Evolutionary conservation across 2,797 vertebrate genomes (phyloP), one percentile per base, ranked within the genome.

Genomic region (Myripristis jacobus): DNA sequence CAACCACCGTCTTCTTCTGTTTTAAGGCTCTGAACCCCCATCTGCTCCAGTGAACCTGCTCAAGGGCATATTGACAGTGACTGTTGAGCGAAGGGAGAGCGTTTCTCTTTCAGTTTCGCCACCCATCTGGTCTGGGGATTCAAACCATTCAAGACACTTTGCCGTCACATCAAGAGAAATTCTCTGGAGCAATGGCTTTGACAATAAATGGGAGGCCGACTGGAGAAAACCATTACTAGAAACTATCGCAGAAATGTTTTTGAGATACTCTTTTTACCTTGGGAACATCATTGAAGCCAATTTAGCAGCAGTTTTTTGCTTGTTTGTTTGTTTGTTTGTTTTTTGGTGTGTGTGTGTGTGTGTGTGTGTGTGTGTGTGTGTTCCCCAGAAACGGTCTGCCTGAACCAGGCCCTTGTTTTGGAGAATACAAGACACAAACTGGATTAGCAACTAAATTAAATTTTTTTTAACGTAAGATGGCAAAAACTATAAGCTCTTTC

Each of bases 271-370:
- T 63, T 27, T 76, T 83, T 81, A 77, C 80, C 66, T 74, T 63
- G 61, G 48, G 70, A 73, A 83, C 85, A 89, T 85, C 82, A 86
- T 85, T 89, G 71, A 56, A 71, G 53, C 48, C 70, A 84, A 79
- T 86, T 85, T 80, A 82, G 67, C 59, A 67, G 71, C 80, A 75
- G 57, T 65, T 80, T 77, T 66, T 75, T 31, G 5, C 8, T 31
- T 31, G 5, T 5, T 31, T 31, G 5, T 31, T 29, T 6, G 3
- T 29, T 29, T 31, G 1, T 31, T 7, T 5, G 5, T 31, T 31
- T 31, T 1, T 6, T 6, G 29, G 4, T 5, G 4, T n/a, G n/a
- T n/a, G n/a, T n/a, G n/a, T n/a, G n/a, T n/a, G n/a, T n/a, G n/a
- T n/a, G n/a, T n/a, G n/a, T n/a, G n/a, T n/a, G n/a, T n/a, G n/a